Evolutionary conservation across 2,797 vertebrate species (phyloP), one percentile per base, ranked within the genome.

Genomic region (Basileuterus tristriatus): DNA sequence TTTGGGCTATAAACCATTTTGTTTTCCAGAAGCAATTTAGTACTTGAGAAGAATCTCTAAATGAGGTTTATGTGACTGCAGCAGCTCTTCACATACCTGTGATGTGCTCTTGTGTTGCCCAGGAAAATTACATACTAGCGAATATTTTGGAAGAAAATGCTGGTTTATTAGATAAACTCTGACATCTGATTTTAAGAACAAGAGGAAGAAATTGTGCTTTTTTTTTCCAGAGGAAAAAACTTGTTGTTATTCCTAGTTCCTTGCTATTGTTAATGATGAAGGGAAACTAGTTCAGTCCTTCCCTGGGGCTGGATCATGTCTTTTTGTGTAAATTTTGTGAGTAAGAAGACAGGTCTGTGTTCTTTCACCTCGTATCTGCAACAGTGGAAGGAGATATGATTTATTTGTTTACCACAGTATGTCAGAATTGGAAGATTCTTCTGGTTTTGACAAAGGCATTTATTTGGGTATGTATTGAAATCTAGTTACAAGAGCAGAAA

Each of bases 381-480:
- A 15, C 23, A 58, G 32, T 32, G 55, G 71, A 60, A 86, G 20
- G 17, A 77, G 21, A 17, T 89, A n/a, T 10, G 43, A 80, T 92
- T 94, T 74, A 95, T 93, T 75, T 94, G 58, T 94, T 93, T 94
- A 75, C 63, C 62, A 20, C 43, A 47, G 15, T 34, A 8, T 62
- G 36, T 69, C 43, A 79, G 55, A 85, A 87, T 50, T 82, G 39
- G 37, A 75, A 76, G 27, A 36, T 52, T 87, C 34, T 74, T 14
- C 6, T 47, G 13, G 13, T 71, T 87, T 90, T 90, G 44, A 79
- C 30, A 39, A 84, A 84, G 39, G 6, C 37, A 50, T 76, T 65
- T 85, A 5, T 84, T 84, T 92, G 16, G 4, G 3, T 70, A 68
- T 79, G 13, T 15, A 13, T 47, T 89, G 39, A 89, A 82, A 72